Base-by-base conservation (phyloP, 2,888 invertebrate species). In the Hanleya hanleyi region DNA sequence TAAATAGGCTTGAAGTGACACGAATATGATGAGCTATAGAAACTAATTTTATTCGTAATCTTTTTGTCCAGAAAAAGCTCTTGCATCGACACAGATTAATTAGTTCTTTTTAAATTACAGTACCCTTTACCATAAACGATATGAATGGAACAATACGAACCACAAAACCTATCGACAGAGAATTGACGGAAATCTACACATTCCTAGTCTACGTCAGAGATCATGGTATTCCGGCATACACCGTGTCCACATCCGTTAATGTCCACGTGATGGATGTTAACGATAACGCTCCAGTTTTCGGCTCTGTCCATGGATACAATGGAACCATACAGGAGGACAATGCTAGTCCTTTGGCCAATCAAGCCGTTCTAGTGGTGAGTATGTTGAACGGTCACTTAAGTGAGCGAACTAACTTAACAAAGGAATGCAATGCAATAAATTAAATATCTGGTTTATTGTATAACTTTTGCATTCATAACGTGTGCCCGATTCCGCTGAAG, bases 261-360 rank as follows among this genome's bases (percentile, higher is more conserved):
- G 66, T 80, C 1, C 61, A 47, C 33, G 61, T 80, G 9, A 70
- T 57, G 18, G 78, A 80, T 61, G 67, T 74, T 61, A 80, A 80
- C 61, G 78, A 80, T 67, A 80, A 80, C 57, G n/a, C 71, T 9
- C 80, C 80, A 12, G 33, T 50, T 35, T 79, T 80, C 37, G 64
- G 64, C 69, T 75, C 47, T 26, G 37, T 36, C 6, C 61, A 32
- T 9, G 7, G 66, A 32, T 78, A 78, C 32, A 69, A 32, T 1
- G 77, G 75, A 0, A 67, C 70, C 15, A 64, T 78, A n/a, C 51
- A 36, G 4, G 78, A 78, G 62, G 75, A 75, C 57, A 68, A 75
- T 38, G 22, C 41, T 1, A 33, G 41, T 26, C 77, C 50, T 6
- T 41, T 50, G 15, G 29, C 32, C 1, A 51, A 35, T 15, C 77